Conservation (phyloP, 2,797 vertebrate species). For the Taenioides sp. region DNA sequence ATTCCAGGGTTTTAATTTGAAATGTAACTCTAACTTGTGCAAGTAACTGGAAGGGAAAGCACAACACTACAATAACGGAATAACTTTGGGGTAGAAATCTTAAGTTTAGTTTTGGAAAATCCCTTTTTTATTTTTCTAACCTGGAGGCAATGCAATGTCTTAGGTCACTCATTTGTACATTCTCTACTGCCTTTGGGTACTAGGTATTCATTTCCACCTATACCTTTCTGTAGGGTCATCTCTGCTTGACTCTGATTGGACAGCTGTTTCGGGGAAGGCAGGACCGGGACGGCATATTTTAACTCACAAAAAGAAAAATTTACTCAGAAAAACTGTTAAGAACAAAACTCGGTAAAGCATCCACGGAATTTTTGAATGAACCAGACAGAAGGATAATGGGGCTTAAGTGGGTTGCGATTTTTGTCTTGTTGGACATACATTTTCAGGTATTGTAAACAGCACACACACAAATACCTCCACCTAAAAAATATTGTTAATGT, state of each 20-base stretch:
- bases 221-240: conserved; percentile 31
- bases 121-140: conserved; percentile 4
- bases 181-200: conserved; percentile 32
- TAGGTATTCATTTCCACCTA: conserved; percentile 16
- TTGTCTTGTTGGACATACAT: conserved; percentile 51
- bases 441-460: conserved; percentile 67
- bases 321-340: conserved; percentile 29
- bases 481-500: background rate
- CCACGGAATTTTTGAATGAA: conserved; percentile 16
- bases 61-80: background rate
- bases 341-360: conserved; percentile 19
- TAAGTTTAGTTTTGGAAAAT: conserved; percentile 7
- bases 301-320: conserved; percentile 39
- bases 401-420: conserved; percentile 51
- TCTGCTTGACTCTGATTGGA: conserved; percentile 53
- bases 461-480: background rate
- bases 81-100: background rate
- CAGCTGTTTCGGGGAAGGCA: conserved; percentile 41
- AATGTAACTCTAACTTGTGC: background rate
- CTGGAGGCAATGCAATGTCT: background rate
- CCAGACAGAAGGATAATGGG: conserved; percentile 48
- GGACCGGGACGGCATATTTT: conserved; percentile 53
- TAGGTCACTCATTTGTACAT: conserved; percentile 7
- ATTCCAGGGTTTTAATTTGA: background rate
- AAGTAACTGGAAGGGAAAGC: background rate